These are phyloP conservation scores for Cynaeus angustus DNA, from an alignment of 2,888 invertebrate species.

Conservation along the genomic window DNA sequence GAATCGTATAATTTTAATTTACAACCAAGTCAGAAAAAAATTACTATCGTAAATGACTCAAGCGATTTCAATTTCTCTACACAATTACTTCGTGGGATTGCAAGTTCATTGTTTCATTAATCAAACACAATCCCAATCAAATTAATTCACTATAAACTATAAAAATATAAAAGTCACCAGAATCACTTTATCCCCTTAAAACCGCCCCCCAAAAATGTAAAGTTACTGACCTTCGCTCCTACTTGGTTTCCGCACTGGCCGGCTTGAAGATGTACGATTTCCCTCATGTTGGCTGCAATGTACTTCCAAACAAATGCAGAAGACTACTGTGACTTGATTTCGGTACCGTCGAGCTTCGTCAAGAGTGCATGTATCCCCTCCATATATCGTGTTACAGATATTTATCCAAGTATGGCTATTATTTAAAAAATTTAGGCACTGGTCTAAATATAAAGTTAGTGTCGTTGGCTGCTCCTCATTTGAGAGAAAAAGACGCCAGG, in stretches of 20 bases:
- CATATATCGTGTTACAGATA: slow-evolving; percentile 47
- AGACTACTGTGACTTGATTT: slow-evolving; percentile 45
- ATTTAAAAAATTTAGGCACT: slow-evolving; percentile 35
- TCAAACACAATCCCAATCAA: too few relatives aligned
- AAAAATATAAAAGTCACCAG: too few relatives aligned
- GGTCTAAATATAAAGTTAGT: slow-evolving; percentile 39
- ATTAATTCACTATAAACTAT: too few relatives aligned
- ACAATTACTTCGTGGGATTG: too few relatives aligned
- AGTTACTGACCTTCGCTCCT: slow-evolving; percentile 86
- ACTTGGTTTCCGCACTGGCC: slow-evolving; percentile 87
- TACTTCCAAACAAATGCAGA: slow-evolving; percentile 38
- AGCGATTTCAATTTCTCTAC: too few relatives aligned
- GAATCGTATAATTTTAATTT: too few relatives aligned
- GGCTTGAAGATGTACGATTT: slow-evolving; percentile 93
- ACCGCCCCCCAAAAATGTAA: background rate
- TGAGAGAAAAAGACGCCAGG: slow-evolving; percentile 16
- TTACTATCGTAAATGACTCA: too few relatives aligned
- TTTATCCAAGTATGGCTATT: slow-evolving; percentile 49
- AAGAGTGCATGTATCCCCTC: slow-evolving; percentile 31
- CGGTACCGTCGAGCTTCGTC: slow-evolving; percentile 26
- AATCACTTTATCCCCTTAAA: too few relatives aligned
- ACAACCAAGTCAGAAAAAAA: too few relatives aligned
- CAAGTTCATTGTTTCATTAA: too few relatives aligned
- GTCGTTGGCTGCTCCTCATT: slow-evolving; percentile 25
- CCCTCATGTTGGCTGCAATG: slow-evolving; percentile 80